phyloP scores from a whole-genome alignment of 2,888 invertebrate genomes.

The Campoplex nolae region DNA sequence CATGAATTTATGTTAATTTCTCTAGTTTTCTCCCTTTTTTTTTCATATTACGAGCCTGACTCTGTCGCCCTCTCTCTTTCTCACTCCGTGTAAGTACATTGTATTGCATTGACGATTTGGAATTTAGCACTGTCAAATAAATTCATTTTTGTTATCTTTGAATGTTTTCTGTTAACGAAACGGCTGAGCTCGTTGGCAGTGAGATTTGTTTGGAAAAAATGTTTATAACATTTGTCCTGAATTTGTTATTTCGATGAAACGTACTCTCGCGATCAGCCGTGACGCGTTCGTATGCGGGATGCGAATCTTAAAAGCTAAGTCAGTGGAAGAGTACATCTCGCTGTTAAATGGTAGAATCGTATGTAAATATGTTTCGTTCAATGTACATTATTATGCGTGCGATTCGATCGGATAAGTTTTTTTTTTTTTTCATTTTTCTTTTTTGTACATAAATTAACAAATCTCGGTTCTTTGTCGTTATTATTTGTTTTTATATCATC shows the following conservation, averaged over 20 bases:
- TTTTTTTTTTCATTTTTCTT: not conserved
- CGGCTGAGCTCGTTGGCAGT: slow-evolving; percentile 79
- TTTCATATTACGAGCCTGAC: slow-evolving; percentile 51
- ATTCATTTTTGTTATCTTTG: slow-evolving; percentile 41
- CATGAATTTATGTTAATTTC: slow-evolving; percentile 39
- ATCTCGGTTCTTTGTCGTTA: slow-evolving; percentile 40
- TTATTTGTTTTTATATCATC: not conserved
- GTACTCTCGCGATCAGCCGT: slow-evolving; percentile 52
- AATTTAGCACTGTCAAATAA: slow-evolving; percentile 78
- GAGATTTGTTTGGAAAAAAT: slow-evolving; percentile 35
- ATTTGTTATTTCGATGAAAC: slow-evolving; percentile 34
- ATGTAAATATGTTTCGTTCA: slow-evolving; percentile 52
- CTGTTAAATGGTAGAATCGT: slow-evolving; percentile 52
- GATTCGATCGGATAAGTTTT: slow-evolving; percentile 43
- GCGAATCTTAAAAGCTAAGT: slow-evolving; percentile 67
- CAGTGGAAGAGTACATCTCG: slow-evolving; percentile 67
- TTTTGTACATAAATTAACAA: slow-evolving; percentile 42
- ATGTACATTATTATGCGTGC: slow-evolving; percentile 68
- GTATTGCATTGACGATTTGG: slow-evolving; percentile 83
- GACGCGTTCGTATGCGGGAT: slow-evolving; percentile 30
- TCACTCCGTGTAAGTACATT: slow-evolving; percentile 82
- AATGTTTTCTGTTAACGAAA: slow-evolving; percentile 67
- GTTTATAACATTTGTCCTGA: slow-evolving; percentile 28
- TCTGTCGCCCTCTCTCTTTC: slow-evolving; percentile 57
- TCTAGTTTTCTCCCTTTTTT: slow-evolving; percentile 47